A percentile compares a stretch with the other conserved stretches of the same genome.
Conservation (phyloP, 2,888 invertebrate genomes). For the Malacosoma neustria region DNA sequence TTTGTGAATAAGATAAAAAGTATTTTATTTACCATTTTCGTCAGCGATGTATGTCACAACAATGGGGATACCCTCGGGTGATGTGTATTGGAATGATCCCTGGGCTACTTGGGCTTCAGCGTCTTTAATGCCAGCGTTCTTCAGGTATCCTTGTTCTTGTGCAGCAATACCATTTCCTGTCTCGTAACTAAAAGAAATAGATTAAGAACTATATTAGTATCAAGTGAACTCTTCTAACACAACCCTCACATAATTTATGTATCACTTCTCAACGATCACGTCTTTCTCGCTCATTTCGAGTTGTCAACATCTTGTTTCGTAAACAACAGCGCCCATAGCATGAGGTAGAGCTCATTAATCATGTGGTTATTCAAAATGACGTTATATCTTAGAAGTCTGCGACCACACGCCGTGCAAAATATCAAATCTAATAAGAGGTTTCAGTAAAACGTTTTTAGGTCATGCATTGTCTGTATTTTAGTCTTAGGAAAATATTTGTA, state of each 20-base stretch:
- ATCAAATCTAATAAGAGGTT: conserved; percentile 50
- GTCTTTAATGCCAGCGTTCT: conserved; percentile 79
- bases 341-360: conserved; percentile 23
- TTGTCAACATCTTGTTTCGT: too few species aligned
- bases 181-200: conserved; percentile 73
- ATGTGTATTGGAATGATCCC: conserved; percentile 81
- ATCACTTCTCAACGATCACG: too few species aligned
- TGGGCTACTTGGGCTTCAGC: conserved; percentile 79
- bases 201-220: too few species aligned
- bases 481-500: conserved; percentile 32
- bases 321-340: background rate
- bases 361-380: conserved; percentile 7
- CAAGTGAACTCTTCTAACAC: too few species aligned
- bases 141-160: conserved; percentile 81
- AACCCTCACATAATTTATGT: too few species aligned
- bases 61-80: conserved; percentile 82
- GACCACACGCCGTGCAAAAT: conserved; percentile 28
- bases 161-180: conserved; percentile 84
- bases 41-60: conserved; percentile 80
- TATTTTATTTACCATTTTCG: conserved; percentile 78
- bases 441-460: conserved; percentile 34
- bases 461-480: conserved; percentile 39
- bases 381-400: conserved; percentile 15
- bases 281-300: too few species aligned
- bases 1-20: too few species aligned